Percentiles rank a stretch among this genome's conserved stretches.
Evolutionary conservation across 2,113 vertebrate genomes (phyloP).

Genomic region (Caretta caretta): DNA sequence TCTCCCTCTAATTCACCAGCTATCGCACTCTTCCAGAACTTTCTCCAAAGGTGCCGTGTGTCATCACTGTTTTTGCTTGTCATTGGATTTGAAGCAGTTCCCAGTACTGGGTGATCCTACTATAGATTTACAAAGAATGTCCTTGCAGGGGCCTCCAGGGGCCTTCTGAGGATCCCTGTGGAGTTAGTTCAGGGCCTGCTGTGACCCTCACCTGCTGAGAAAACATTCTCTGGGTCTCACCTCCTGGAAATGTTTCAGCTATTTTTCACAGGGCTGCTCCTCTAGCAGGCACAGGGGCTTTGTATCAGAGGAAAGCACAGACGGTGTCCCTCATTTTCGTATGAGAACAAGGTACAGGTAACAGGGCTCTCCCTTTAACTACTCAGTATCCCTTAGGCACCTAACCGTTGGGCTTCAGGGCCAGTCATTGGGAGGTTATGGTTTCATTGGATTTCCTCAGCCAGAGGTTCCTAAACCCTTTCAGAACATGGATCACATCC

Average conservation of each 20-base stretch:
- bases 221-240: neutral
- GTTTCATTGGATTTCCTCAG: neutral
- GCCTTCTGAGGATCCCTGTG: neutral
- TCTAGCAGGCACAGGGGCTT: neutral
- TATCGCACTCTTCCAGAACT: neutral
- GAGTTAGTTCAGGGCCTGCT: rapidly evolving
- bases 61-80: neutral
- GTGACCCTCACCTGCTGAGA: rapidly evolving
- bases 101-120: neutral
- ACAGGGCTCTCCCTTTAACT: neutral
- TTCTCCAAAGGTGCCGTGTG: neutral
- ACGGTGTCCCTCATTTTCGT: neutral
- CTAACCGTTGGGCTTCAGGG: neutral
- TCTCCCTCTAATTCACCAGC: neutral
- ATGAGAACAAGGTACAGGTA: neutral
- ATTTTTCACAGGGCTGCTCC: neutral
- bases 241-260: neutral
- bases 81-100: neutral
- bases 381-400: neutral
- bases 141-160: neutral
- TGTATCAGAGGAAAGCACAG: neutral
- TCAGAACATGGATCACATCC: rapidly evolving
- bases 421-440: neutral
- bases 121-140: neutral
- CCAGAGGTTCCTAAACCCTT: neutral